These are phyloP conservation scores for Stenoptilia bipunctidactyla DNA, from an alignment of 2,888 invertebrate genomes.

Conservation along the genomic window DNA sequence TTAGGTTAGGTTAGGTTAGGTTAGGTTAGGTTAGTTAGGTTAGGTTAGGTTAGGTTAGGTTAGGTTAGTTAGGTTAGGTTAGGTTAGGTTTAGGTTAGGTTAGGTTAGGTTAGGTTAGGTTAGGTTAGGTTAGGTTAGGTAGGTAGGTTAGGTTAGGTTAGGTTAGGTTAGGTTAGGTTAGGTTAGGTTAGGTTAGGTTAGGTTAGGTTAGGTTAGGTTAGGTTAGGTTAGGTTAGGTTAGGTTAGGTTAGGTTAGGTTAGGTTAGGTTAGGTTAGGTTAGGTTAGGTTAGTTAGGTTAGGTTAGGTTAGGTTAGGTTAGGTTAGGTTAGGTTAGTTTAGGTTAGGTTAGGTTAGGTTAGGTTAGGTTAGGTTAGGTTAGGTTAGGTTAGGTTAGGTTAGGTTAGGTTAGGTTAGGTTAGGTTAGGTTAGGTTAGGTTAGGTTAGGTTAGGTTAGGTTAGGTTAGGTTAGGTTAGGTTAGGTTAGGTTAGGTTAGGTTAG, in stretches of 20 bases:
- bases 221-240: constrained; percentile 17
- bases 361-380: not conserved
- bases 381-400: constrained; percentile 10
- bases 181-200: constrained; percentile 15
- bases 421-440: constrained; percentile 5
- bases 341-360: constrained; percentile 4
- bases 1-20: constrained; percentile 15
- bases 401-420: constrained; percentile 11
- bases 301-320: constrained; percentile 20
- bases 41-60: constrained; percentile 11
- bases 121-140: constrained; percentile 12
- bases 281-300: constrained; percentile 19
- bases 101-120: constrained; percentile 11
- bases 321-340: constrained; percentile 20
- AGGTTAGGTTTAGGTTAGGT: too few species aligned
- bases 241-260: constrained; percentile 15
- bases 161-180: constrained; percentile 15
- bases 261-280: constrained; percentile 18
- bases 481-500: constrained; percentile 20
- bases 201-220: constrained; percentile 15
- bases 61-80: constrained; percentile 10
- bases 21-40: constrained; percentile 15
- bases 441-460: constrained; percentile 15
- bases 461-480: constrained; percentile 19
- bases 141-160: too few species aligned